These are phyloP conservation scores for Picathartes gymnocephalus DNA, from an alignment of 2,113 vertebrate genomes.

Conservation along the genomic window DNA sequence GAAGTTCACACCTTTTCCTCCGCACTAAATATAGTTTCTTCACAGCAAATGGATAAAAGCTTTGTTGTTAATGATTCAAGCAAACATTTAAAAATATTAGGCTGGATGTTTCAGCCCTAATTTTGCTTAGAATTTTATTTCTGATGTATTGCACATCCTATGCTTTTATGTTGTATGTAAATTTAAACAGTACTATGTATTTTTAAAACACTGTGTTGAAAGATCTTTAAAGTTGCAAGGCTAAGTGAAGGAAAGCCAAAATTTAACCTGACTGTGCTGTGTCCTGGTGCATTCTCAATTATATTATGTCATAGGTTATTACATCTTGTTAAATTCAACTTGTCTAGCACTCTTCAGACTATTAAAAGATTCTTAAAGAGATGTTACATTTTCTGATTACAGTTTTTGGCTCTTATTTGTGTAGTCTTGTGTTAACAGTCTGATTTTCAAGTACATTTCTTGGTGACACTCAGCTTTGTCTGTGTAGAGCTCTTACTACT, in stretches of 20 bases:
- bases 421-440: slow-evolving; percentile 59
- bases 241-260: slow-evolving; percentile 23
- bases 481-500: slow-evolving; percentile 53
- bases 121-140: not conserved
- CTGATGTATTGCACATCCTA: not conserved
- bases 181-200: not conserved
- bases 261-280: not conserved
- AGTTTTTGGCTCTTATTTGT: slow-evolving; percentile 61
- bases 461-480: slow-evolving; percentile 56
- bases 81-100: not conserved
- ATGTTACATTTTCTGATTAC: slow-evolving; percentile 45
- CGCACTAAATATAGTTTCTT: not conserved
- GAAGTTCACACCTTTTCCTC: not conserved
- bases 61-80: not conserved
- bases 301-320: slow-evolving; percentile 45
- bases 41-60: not conserved
- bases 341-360: slow-evolving; percentile 33
- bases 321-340: slow-evolving; percentile 44
- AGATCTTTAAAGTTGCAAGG: slow-evolving; percentile 26
- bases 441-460: slow-evolving; percentile 64
- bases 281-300: not conserved
- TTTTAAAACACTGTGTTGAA: not conserved
- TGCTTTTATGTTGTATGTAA: not conserved
- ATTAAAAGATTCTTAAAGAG: slow-evolving; percentile 53
- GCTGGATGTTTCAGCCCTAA: not conserved